These are phyloP conservation scores for Chelonus insularis DNA, from an alignment of 1,140 invertebrate species.

Conservation along the genomic window DNA sequence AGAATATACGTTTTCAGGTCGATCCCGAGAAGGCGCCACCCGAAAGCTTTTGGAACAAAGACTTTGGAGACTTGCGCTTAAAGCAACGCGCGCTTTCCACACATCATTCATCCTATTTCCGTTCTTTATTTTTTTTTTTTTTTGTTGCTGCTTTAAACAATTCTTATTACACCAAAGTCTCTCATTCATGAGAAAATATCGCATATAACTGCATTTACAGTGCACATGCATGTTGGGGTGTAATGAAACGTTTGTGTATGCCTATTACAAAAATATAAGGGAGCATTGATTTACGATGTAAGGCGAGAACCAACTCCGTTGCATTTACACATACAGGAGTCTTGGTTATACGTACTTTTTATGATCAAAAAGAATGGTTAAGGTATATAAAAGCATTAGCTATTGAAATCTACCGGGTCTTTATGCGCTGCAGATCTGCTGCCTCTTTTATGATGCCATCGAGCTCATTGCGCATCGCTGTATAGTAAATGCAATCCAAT, in stretches of 20 bases:
- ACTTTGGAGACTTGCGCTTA: too few relatives aligned
- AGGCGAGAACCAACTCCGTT: too few relatives aligned
- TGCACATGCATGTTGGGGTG: too few relatives aligned
- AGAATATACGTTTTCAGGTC: neutral
- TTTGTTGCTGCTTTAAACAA: neutral
- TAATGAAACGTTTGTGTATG: too few relatives aligned
- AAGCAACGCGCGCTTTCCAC: neutral
- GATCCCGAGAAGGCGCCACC: conserved; percentile 36
- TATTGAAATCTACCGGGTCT: conserved; percentile 46
- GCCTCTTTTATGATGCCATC: conserved; percentile 37
- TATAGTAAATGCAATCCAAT: conserved; percentile 36
- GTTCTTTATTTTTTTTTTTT: neutral
- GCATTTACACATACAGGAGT: too few relatives aligned
- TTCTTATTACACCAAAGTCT: too few relatives aligned
- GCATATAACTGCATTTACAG: too few relatives aligned
- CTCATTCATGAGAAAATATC: too few relatives aligned
- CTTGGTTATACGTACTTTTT: conserved; percentile 31
- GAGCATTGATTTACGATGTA: too few relatives aligned
- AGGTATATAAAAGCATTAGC: conserved; percentile 45
- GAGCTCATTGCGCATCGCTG: conserved; percentile 40
- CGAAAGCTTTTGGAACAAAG: conserved; percentile 15
- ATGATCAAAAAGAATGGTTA: conserved; percentile 36
- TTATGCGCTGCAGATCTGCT: conserved; percentile 20
- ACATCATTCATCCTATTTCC: too few relatives aligned
- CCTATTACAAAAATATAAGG: too few relatives aligned